Evolutionary conservation across 1,140 invertebrate species (phyloP).

Genomic region (Drosophila nasuta): DNA sequence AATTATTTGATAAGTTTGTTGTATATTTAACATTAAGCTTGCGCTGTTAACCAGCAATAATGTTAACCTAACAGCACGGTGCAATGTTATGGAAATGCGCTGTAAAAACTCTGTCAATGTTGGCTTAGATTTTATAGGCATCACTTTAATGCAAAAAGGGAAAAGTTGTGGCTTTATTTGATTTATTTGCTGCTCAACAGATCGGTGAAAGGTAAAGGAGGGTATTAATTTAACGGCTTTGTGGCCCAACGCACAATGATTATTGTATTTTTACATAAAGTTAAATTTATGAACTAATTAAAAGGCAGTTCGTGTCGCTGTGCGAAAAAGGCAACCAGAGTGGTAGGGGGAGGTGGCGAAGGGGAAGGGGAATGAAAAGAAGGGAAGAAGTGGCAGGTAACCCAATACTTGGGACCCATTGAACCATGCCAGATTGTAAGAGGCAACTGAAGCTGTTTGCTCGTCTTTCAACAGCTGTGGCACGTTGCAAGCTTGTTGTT

Average conservation of each 20-base stretch:
- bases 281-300: constrained; percentile 69
- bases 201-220: constrained; percentile 17
- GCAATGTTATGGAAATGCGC: too few species aligned
- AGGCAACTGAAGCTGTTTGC: constrained; percentile 20
- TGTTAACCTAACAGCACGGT: too few species aligned
- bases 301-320: constrained; percentile 51
- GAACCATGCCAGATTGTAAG: constrained; percentile 49
- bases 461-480: constrained; percentile 52
- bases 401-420: constrained; percentile 62
- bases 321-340: constrained; percentile 21
- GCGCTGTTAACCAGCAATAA: too few species aligned
- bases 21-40: too few species aligned
- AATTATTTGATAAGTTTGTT: too few species aligned
- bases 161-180: not conserved
- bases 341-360: not conserved
- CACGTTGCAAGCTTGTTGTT: constrained; percentile 4
- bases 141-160: too few species aligned
- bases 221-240: not conserved
- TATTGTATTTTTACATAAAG: constrained; percentile 16
- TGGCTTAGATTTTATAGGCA: too few species aligned
- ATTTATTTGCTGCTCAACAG: not conserved
- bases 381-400: constrained; percentile 36
- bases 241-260: not conserved
- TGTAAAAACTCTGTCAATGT: too few species aligned
- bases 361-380: not conserved